phyloP scores from a whole-genome alignment of 2,113 vertebrate species.

The Sebastes fasciatus region DNA sequence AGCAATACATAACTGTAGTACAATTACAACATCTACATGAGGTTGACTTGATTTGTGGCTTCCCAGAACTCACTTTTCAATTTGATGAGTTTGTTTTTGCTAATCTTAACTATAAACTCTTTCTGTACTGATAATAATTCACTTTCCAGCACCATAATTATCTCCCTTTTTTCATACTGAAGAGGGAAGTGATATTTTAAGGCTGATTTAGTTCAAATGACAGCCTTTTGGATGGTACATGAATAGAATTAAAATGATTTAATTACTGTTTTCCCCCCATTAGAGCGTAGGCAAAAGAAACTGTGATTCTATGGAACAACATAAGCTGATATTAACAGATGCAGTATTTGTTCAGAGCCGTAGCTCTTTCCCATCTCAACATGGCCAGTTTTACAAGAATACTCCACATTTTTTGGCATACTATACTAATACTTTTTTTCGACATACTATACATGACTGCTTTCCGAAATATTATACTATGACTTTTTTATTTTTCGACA shows the following conservation, averaged over 20 bases:
- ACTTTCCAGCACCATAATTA: background rate
- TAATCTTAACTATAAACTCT: background rate
- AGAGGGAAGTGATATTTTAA: background rate
- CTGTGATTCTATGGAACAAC: background rate
- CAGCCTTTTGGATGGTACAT: background rate
- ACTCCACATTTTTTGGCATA: background rate
- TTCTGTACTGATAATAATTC: background rate
- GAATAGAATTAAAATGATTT: conserved; percentile 13
- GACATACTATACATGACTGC: too few relatives aligned
- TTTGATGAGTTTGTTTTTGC: conserved; percentile 7
- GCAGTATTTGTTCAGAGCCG: conserved; percentile 29
- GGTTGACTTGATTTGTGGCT: background rate
- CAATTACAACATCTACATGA: too few relatives aligned
- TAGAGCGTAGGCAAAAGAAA: background rate
- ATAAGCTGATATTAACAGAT: conserved; percentile 20
- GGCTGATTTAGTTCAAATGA: conserved; percentile 20
- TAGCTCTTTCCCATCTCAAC: conserved; percentile 13
- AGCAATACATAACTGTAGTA: too few relatives aligned
- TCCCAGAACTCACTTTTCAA: background rate
- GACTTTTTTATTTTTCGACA: too few relatives aligned
- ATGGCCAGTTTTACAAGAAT: conserved; percentile 18
- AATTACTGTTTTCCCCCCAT: conserved; percentile 12
- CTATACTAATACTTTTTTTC: too few relatives aligned
- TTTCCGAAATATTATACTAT: too few relatives aligned
- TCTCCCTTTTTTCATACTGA: background rate